Base-by-base conservation (phyloP, 2,797 vertebrate species). In the Channa striata region DNA sequence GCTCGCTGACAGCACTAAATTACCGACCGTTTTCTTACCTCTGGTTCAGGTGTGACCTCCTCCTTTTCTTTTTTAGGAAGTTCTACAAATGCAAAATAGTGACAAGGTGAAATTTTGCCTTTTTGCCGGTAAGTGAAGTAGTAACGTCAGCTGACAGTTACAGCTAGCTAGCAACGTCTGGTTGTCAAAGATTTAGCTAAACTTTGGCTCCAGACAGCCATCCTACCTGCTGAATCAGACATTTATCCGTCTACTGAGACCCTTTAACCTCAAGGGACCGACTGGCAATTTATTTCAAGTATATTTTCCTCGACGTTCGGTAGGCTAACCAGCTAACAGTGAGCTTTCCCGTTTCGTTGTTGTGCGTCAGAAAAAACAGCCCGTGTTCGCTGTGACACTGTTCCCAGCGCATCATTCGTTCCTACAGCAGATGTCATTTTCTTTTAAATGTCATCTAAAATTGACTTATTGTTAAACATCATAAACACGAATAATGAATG, bases 161-260 rank as follows among this genome's bases (percentile, higher is more conserved):
- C 25, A 14, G 81, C 61, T 72, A 77, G 52, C 59, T 20, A 67
- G 59, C 54, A n/a, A 5, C 11, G 69, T 11, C 20, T 21, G 21
- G 0, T 1, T 13, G 3, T 25, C 1, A 17, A 14, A 0, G 0
- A 42, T 52, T 0, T 34, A 5, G 13, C 17, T 21, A 5, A 14
- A 1, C 30, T 34, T 67, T 44, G 10, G 4, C 1, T 23, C 16
- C 39, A 25, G 16, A 75, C 23, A 71, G 20, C 2, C 2, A 0
- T 68, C 80, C 44, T 91, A 95, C 94, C 94, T 92, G 90, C 49
- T 72, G 87, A 47, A 56, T 91, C 87, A 86, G 94, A 94, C 94
- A 95, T 95, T 69, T 92, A 93, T 84, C 53, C 86, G 81, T 53
- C 57, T 86, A 17, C 47, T 50, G 37, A 59, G 37, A 40, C 54